Conservation (phyloP, 2,113 vertebrate genomes). For the Herpetotheres cachinnans region DNA sequence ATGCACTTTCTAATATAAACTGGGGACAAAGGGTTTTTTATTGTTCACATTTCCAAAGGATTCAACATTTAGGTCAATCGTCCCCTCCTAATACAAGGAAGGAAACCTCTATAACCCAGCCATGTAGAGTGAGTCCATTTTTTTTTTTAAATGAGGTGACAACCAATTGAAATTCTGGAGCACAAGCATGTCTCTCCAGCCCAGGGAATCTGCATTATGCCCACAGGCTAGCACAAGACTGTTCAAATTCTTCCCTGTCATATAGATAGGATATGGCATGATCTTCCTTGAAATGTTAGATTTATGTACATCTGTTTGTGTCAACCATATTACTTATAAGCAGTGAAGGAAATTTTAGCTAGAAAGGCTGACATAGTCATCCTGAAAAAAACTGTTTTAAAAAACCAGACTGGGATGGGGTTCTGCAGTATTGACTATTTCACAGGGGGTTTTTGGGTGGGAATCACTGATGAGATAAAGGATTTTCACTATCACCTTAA, state of each 20-base stretch:
- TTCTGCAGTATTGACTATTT: neutral
- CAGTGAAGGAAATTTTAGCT: conserved; percentile 12
- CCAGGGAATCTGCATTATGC: conserved; percentile 46
- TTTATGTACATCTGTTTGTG: conserved; percentile 54
- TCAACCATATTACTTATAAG: conserved; percentile 33
- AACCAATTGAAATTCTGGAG: conserved; percentile 46
- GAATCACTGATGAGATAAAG: neutral
- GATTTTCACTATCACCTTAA: conserved; percentile 1
- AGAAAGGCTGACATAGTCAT: neutral
- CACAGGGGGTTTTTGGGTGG: neutral
- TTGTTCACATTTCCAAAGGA: neutral
- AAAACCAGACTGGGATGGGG: neutral
- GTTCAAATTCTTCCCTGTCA: conserved; percentile 47
- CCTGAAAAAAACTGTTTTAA: neutral
- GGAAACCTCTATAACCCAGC: neutral
- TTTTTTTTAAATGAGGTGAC: neutral
- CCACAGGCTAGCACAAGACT: conserved; percentile 54
- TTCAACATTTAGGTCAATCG: neutral
- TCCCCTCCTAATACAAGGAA: neutral
- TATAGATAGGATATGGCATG: conserved; percentile 38
- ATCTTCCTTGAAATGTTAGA: conserved; percentile 58
- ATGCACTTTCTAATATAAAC: neutral
- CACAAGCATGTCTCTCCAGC: conserved; percentile 14
- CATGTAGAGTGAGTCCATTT: neutral
- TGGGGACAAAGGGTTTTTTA: neutral